Base-by-base conservation (phyloP, 2,113 vertebrate genomes). In the Crotalus helleri region DNA sequence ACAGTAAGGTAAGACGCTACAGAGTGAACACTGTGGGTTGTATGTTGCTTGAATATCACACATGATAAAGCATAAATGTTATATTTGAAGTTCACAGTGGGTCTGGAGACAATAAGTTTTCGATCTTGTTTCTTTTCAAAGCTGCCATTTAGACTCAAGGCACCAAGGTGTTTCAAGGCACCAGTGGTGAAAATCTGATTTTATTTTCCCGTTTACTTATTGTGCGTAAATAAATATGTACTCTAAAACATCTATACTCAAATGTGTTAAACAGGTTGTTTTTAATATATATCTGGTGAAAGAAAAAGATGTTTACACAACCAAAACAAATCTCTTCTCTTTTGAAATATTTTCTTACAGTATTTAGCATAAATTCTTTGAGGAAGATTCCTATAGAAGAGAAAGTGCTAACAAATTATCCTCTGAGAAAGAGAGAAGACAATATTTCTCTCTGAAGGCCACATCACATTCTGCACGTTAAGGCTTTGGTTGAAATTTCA, bases 211-310 rank as follows among this genome's bases (percentile, higher is more conserved):
- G 90, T 96, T 97, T 95, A 95, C 96, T 95, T 95, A 96, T 94
- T 95, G 94, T 97, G 96, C 96, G 97, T 94, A 97, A 97, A 97
- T 97, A 98, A 97, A 98, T 97, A 97, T 44, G 19, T 97, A 97
- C 57, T 96, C 97, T 97, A 96, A 92, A 97, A 93, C 95, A 97
- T 94, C 95, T 92, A 96, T 93, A 58, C 94, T 91, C 96, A 94
- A 94, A 97, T 96, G 97, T 94, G 93, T n/a, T 94, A 94, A 96
- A 97, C 95, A 97, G 92, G 96, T 95, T 96, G 94, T 95, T 97
- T 96, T 61, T 51, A 96, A 58, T 96, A 96, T 96, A 95, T 88
- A 95, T 91, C 46, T 95, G 92, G 90, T 93, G 96, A 15, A 92
- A 88, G 15, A 93, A 92, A 96, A 94, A 1, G 58, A 93, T 13